Evolutionary conservation across 2,797 vertebrate genomes (phyloP).

Genomic region (Botia kubotai): DNA sequence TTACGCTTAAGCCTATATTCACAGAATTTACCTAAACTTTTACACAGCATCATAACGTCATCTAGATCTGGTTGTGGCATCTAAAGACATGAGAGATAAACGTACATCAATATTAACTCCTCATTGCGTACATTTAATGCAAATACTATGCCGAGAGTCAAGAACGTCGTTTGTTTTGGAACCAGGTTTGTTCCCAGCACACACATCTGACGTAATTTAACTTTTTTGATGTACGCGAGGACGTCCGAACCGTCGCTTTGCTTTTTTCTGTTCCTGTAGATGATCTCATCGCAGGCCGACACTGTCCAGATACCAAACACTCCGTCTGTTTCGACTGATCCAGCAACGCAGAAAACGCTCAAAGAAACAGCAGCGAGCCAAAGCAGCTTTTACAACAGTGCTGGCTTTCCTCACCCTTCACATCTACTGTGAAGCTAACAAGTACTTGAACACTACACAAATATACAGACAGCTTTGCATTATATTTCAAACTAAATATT

Average conservation of each 20-base stretch:
- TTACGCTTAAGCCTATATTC: too few species aligned
- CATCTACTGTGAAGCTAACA: neutral
- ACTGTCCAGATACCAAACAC: slow-evolving; percentile 64
- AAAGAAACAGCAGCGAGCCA: neutral
- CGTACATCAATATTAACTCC: neutral
- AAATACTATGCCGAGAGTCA: neutral
- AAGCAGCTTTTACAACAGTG: neutral
- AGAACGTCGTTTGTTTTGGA: slow-evolving; percentile 3
- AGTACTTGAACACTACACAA: neutral
- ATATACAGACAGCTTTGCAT: neutral
- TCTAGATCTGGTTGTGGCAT: too few species aligned
- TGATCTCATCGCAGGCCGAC: slow-evolving; percentile 60
- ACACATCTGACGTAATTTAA: slow-evolving; percentile 38
- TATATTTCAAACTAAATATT: neutral
- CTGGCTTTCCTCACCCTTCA: slow-evolving; percentile 13
- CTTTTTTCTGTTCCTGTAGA: slow-evolving; percentile 28
- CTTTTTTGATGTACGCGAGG: neutral
- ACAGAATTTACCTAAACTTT: too few species aligned
- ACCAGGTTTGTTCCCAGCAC: neutral
- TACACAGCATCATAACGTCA: too few species aligned
- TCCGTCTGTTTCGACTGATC: slow-evolving; percentile 50
- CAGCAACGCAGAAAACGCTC: slow-evolving; percentile 20
- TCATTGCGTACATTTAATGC: neutral
- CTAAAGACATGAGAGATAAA: neutral
- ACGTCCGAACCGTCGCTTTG: neutral